These are phyloP conservation scores for Apoda limacodes DNA, from an alignment of 2,888 invertebrate species.

Conservation along the genomic window DNA sequence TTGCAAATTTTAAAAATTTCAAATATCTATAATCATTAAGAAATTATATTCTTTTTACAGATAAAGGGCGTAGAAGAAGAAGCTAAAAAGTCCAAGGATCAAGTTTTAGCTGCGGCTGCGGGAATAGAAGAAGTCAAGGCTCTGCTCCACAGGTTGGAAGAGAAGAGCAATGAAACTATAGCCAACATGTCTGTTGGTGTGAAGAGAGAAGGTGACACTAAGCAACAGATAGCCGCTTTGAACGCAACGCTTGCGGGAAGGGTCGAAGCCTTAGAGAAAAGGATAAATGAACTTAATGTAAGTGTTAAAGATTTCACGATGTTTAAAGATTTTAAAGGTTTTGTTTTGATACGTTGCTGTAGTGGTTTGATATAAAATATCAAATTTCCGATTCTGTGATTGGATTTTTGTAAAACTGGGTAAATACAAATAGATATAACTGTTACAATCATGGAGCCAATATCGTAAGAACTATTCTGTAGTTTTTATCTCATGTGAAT, in stretches of 20 bases:
- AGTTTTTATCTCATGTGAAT: too few relatives aligned
- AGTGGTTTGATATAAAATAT: too few relatives aligned
- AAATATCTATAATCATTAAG: too few relatives aligned
- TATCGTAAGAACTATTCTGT: too few relatives aligned
- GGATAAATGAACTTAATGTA: slow-evolving; percentile 44
- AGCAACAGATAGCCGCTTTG: slow-evolving; percentile 30
- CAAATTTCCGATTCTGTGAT: too few relatives aligned
- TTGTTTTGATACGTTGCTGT: too few relatives aligned
- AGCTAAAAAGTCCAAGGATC: slow-evolving; percentile 45
- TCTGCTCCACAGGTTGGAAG: slow-evolving; percentile 41
- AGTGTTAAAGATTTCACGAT: too few relatives aligned
- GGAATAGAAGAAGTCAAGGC: slow-evolving; percentile 51
- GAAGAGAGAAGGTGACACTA: slow-evolving; percentile 37
- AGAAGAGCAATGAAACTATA: slow-evolving; percentile 47
- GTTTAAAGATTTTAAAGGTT: too few relatives aligned
- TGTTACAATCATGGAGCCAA: too few relatives aligned
- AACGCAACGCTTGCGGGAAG: slow-evolving; percentile 41
- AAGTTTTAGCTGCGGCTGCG: slow-evolving; percentile 44
- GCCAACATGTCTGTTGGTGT: slow-evolving; percentile 38
- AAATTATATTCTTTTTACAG: slow-evolving; percentile 36
- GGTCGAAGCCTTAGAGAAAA: slow-evolving; percentile 38
- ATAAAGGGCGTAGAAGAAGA: slow-evolving; percentile 62
- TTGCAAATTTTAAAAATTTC: too few relatives aligned
- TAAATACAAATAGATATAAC: too few relatives aligned
- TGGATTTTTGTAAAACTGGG: too few relatives aligned